Percentiles rank a stretch among this genome's conserved stretches.
phyloP scores from a whole-genome alignment of 2,113 vertebrate species.

The Chrysemys picta region DNA sequence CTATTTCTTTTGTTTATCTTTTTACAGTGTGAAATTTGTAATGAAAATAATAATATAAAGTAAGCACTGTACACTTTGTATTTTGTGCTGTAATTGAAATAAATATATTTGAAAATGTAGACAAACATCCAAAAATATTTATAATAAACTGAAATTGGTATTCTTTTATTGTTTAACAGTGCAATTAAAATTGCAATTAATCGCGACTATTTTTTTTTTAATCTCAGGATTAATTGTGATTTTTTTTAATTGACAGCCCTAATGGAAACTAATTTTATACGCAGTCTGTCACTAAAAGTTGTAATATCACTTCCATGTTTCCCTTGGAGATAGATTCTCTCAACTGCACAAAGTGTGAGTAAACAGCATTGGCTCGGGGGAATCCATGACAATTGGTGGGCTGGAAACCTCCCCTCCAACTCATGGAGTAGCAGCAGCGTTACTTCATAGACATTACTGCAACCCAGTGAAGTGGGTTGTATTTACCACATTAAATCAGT shows the following conservation, averaged over 20 bases:
- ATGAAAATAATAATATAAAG: no score
- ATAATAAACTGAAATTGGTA: no score
- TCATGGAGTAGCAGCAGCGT: not conserved
- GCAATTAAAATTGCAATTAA: no score
- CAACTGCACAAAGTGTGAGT: not conserved
- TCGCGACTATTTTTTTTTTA: not conserved
- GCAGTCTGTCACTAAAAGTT: not conserved
- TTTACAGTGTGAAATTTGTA: no score
- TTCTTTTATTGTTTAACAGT: no score
- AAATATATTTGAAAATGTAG: no score
- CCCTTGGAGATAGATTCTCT: not conserved
- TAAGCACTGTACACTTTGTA: no score
- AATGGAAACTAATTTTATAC: not conserved
- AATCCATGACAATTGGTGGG: not conserved
- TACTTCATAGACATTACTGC: fast-evolving
- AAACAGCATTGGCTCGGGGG: not conserved
- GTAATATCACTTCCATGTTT: not conserved
- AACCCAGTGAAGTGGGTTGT: not conserved
- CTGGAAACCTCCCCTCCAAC: not conserved
- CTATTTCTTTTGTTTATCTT: no score
- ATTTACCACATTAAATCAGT: not conserved
- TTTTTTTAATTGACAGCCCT: no score
- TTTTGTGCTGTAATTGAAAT: no score
- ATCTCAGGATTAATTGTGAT: not conserved
- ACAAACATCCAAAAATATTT: no score